These are phyloP conservation scores for Heliothis virescens DNA, from an alignment of 1,140 invertebrate species.

Conservation along the genomic window DNA sequence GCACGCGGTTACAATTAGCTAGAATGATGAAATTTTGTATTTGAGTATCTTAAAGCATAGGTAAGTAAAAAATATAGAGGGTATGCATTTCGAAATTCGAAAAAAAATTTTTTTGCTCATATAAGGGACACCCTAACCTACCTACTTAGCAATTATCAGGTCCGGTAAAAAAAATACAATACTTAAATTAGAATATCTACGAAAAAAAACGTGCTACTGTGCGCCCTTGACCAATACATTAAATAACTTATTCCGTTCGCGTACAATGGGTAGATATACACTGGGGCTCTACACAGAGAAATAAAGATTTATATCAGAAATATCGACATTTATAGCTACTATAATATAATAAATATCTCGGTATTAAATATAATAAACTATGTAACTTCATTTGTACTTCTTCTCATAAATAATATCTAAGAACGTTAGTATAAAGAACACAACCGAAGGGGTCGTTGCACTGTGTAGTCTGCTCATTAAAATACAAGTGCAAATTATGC, in stretches of 20 bases:
- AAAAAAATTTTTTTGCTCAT: no score
- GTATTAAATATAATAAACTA: background rate
- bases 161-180: no score
- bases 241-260: slow-evolving; percentile 61
- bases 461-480: slow-evolving; percentile 1
- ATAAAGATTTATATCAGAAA: slow-evolving; percentile 30
- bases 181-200: no score
- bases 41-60: no score
- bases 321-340: slow-evolving; percentile 5
- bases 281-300: slow-evolving; percentile 19
- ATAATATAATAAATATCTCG: no score
- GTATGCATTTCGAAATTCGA: no score
- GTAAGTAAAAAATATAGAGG: no score
- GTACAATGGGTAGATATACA: slow-evolving; percentile 38
- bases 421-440: background rate
- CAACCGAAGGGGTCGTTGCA: background rate
- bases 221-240: slow-evolving; percentile 40
- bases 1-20: no score
- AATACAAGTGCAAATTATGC: background rate
- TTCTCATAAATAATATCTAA: background rate
- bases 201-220: background rate
- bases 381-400: background rate
- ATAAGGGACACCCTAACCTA: no score
- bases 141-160: no score
- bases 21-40: no score